Base-by-base conservation (phyloP, 1,140 invertebrate genomes). In the Capitella teleta region DNA sequence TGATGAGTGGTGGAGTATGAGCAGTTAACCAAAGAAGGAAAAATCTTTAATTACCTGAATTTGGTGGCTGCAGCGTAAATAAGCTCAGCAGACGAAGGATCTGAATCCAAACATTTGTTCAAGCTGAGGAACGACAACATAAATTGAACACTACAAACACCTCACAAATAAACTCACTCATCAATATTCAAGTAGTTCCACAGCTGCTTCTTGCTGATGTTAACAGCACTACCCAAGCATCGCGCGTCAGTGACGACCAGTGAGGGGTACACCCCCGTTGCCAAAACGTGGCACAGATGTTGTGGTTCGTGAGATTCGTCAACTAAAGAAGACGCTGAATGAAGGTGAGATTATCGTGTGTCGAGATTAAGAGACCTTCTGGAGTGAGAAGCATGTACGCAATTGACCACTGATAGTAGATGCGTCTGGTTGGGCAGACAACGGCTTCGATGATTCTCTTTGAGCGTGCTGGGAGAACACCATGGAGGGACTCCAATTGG, bases 141-240 rank as follows among this genome's bases (percentile, higher is more conserved):
- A 34, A 12, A 34, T 34, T 16, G 16, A 21, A 8, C 10, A 5
- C n/a, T 8, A 14, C 36, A 40, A 18, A 40, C 19, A 40, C 36
- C 16, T 3, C 19, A 2, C 19, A 43, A 19, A 43, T 16, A 16
- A 26, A 25, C 59, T 55, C 53, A 69, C 66, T 62, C 63, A 56
- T 70, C 66, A 21, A 70, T 50, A 21, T 61, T 67, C 43, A 73
- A 67, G 6, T 69, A 54, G 25, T 58, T 54, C 68, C 68, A 73
- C 6, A 73, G 57, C 43, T 64, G 61, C 47, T 68, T 67, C 55
- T 73, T 73, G 55, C 67, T 71, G 46, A 73, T 62, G 37, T 62
- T 60, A 21, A 63, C 53, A 37, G 64, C 61, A 46, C 65, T 67
- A 30, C 68, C 68, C 40, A 58, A 57, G 24, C 64, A 66, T 8